Percentiles rank a stretch among this genome's conserved stretches.
Conservation (phyloP, 2,113 vertebrate species). For the Labeo catla region DNA sequence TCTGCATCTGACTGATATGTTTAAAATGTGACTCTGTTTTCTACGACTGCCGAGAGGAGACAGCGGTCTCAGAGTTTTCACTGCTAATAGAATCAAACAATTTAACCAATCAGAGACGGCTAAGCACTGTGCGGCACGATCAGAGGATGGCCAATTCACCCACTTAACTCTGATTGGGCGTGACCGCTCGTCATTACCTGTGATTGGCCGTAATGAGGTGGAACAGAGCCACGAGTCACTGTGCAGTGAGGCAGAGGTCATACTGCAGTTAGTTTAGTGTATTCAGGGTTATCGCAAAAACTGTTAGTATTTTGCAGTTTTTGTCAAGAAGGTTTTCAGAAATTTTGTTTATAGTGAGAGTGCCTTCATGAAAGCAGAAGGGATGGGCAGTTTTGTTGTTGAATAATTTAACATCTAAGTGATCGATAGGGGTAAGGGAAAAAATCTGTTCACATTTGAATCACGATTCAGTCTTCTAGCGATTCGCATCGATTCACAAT, state of each 20-base stretch:
- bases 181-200: conserved; percentile 40
- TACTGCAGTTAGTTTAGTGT: background rate
- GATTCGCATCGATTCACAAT: too few species aligned
- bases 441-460: too few species aligned
- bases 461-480: too few species aligned
- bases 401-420: background rate
- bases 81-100: conserved; percentile 54
- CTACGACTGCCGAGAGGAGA: conserved; percentile 34
- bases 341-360: background rate
- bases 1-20: conserved; percentile 22
- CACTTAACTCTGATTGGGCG: conserved; percentile 47
- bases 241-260: conserved; percentile 31
- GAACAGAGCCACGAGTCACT: conserved; percentile 46
- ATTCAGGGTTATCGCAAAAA: background rate
- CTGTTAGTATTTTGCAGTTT: background rate
- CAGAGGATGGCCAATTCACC: conserved; percentile 24
- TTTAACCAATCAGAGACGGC: conserved; percentile 37
- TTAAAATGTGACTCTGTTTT: conserved; percentile 36
- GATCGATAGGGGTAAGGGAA: too few species aligned
- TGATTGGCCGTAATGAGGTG: conserved; percentile 48
- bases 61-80: conserved; percentile 31
- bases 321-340: background rate
- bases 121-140: conserved; percentile 12
- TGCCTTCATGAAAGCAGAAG: background rate
- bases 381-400: background rate